Evolutionary conservation across 1,140 invertebrate species (phyloP), one percentile per base, ranked within the genome.

Genomic region (Lepidotrigona ventralis): DNA sequence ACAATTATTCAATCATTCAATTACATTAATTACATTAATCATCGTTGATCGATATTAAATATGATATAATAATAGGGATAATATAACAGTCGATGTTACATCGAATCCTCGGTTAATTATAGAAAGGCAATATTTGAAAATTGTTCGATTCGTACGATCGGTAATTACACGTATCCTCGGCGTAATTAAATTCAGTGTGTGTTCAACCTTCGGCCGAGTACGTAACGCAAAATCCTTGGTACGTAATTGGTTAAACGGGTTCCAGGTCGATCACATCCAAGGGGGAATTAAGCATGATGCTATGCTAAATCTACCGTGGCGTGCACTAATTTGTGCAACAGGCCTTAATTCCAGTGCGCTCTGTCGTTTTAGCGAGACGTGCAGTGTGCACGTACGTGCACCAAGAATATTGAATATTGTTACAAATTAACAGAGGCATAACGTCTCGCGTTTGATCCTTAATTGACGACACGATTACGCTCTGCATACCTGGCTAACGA

Each of bases 231-330:
- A 74, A 74, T 58, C 72, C 72, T 74, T 74, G 72, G 54, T n/a
- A 74, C 72, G 72, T 74, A 74, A 54, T 74, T 74, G 72, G 72
- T 74, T 74, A 74, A 74, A 74, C 72, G 72, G 54, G 53, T 54
- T 54, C 3, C 39, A 26, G 66, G 46, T 73, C 29, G 53, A 21
- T 56, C 72, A n/a, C 26, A 39, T 17, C 2, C 39, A 8, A 46
- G 39, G 39, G 29, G 1, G 54, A 53, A 58, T 58, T 33, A 23
- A 74, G 21, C 72, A 19, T 6, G 29, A 33, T 33, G 53, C 58
- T 74, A 23, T 26, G 70, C n/a, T 33, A 33, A 12, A 14, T 68
- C 39, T 51, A 46, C 68, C n/a, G 29, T 21, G 15, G 23, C 19
- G 12, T 15, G 26, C 53, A 11, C 51, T 74, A 74, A 74, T 74